Evolutionary conservation across 2,888 invertebrate species (phyloP), one percentile per base, ranked within the genome.

Genomic region (Lepeophtheirus nordmannii): DNA sequence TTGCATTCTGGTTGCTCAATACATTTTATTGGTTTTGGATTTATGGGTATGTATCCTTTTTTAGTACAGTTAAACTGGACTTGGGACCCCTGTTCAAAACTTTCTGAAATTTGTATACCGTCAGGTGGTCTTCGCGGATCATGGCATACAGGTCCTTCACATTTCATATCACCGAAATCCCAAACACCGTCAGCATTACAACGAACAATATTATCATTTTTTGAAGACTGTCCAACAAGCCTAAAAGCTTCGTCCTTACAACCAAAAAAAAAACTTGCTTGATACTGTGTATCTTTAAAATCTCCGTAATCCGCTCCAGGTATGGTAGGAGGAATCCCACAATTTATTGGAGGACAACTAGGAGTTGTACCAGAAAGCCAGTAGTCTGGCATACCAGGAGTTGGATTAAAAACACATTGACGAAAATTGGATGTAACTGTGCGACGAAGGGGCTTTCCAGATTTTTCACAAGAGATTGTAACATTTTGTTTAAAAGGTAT

Each of bases 121-220:
- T 94, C 94, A 68, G 89, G 86, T 0, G 94, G 94, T 72, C 90
- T 82, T 1, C 93, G 91, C 0, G 94, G 94, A 76, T 96, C 94
- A 75, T 89, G 88, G 75, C 94, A 94, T 1, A 94, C 93, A 3
- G 94, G 94, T 22, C 94, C 96, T 79, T 94, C 93, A 73, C 97
- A 97, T 65, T 90, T 80, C 62, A 97, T 79, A 74, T 92, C 91
- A 38, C 96, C 96, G 74, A 96, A 93, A 78, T 96, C 96, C 97
- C 97, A 97, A 68, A 88, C 85, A 1, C 91, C 90, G 73, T 91
- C 91, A 0, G 85, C 85, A 78, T 87, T 66, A 41, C 70, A 74
- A 67, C 79, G 81, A 0, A 97, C 94, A 12, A 89, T 87, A 74
- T 90, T 90, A 72, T 94, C 92, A 71, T 91, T 87, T 71, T 87